These are phyloP conservation scores for Coenonympha glycerion DNA, from an alignment of 2,888 invertebrate genomes.

Conservation along the genomic window DNA sequence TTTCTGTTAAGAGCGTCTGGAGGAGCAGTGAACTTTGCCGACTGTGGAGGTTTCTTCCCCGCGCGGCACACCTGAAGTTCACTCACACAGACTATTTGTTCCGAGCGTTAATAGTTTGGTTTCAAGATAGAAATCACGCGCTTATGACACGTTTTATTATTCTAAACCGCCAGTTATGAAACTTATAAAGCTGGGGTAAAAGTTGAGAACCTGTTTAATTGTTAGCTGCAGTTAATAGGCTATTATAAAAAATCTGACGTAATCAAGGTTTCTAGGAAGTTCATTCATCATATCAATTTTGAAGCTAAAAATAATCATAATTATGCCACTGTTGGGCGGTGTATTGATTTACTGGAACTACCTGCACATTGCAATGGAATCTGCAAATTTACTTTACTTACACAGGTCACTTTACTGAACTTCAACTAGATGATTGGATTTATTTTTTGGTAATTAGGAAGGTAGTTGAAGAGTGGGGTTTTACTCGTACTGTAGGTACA, in stretches of 20 bases:
- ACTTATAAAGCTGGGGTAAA: slow-evolving; percentile 25
- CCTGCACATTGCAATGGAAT: too few species aligned
- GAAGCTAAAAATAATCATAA: neutral
- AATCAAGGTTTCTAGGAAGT: slow-evolving; percentile 18
- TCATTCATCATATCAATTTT: neutral
- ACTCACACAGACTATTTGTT: slow-evolving; percentile 66
- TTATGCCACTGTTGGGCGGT: neutral
- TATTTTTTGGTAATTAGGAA: too few species aligned
- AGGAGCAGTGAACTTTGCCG: slow-evolving; percentile 71
- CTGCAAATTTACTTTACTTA: too few species aligned
- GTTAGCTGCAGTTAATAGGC: slow-evolving; percentile 19
- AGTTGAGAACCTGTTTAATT: slow-evolving; percentile 31
- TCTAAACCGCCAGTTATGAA: slow-evolving; percentile 18
- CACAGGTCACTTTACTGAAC: too few species aligned
- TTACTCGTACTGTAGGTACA: too few species aligned
- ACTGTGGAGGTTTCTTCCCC: slow-evolving; percentile 54
- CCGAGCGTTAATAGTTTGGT: slow-evolving; percentile 58
- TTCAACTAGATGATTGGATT: too few species aligned
- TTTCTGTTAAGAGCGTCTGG: slow-evolving; percentile 39
- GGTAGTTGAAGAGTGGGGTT: too few species aligned
- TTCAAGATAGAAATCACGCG: slow-evolving; percentile 52
- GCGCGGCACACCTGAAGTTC: slow-evolving; percentile 69
- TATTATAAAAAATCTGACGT: slow-evolving; percentile 17
- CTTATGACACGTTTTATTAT: slow-evolving; percentile 37
- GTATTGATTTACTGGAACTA: too few species aligned